Evolutionary conservation across 2,888 invertebrate genomes (phyloP), one percentile per base, ranked within the genome.

Genomic region (Eilema caniola): DNA sequence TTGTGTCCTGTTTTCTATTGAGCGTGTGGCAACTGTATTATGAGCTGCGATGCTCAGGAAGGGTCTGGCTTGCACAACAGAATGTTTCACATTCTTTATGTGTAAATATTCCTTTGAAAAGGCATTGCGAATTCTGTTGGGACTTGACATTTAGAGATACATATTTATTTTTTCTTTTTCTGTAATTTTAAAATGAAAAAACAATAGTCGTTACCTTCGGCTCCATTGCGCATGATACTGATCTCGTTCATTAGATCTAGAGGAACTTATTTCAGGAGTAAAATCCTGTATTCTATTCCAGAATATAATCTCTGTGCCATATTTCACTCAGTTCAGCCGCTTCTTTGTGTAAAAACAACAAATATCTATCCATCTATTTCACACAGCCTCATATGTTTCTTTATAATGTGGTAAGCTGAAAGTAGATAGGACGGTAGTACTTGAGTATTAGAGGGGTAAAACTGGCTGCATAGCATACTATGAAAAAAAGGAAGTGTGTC

Each of bases 401-500:
- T n/a, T n/a, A n/a, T n/a, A n/a, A n/a, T n/a, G n/a, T n/a, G n/a
- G n/a, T n/a, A n/a, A n/a, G n/a, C n/a, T n/a, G n/a, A n/a, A n/a
- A n/a, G n/a, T n/a, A n/a, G n/a, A 37, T 14, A 12, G 37, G 37
- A 37, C 16, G 41, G 14, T 41, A 41, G 41, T 16, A 41, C 20
- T 47, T 20, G 20, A 47, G 47, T 53, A 53, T 31, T 31, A 0
- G 2, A 10, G 8, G 31, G 20, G 10, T 61, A 31, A 61, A 12
- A 16, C 14, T 62, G 53, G 53, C 53, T 53, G 53, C 47, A 57
- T 14, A 41, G 47, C 41, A 59, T 23, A 60, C 47, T 47, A 24
- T 25, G 69, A 72, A 78, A 75, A 77, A 81, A 81, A 82, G 73
- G 63, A 71, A 70, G 16, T 11, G 71, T 73, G 71, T 76, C 79